Conservation (phyloP, 2,888 invertebrate genomes). For the Tyria jacobaeae region DNA sequence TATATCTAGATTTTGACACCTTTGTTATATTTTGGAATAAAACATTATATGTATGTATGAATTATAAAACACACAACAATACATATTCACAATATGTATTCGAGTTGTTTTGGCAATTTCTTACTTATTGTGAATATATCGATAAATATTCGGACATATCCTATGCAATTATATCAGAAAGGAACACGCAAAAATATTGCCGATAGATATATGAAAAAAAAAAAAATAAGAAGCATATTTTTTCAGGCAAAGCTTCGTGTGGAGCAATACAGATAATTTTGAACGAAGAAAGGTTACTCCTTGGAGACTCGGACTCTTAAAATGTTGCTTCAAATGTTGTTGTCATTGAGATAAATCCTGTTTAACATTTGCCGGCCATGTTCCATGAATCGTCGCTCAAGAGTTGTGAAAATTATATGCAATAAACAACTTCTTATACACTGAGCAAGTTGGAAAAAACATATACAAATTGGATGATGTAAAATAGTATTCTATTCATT, state of each 20-base stretch:
- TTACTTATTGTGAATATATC: not conserved
- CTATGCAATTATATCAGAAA: not conserved
- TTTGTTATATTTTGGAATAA: too few species aligned
- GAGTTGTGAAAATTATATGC: constrained; percentile 30
- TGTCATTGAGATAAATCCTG: constrained; percentile 44
- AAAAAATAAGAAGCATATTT: constrained; percentile 45
- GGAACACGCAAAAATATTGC: constrained; percentile 31
- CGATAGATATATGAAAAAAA: constrained; percentile 42
- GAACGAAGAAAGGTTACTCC: constrained; percentile 55
- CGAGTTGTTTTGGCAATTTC: too few species aligned
- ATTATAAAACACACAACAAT: too few species aligned
- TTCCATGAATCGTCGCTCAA: constrained; percentile 30
- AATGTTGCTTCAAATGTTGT: constrained; percentile 49
- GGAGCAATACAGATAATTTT: constrained; percentile 58
- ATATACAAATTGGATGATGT: not conserved
- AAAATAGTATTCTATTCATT: not conserved
- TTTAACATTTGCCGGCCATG: constrained; percentile 43
- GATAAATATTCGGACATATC: not conserved
- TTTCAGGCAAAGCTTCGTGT: constrained; percentile 43
- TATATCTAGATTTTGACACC: too few species aligned
- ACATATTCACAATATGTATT: too few species aligned
- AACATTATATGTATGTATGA: too few species aligned
- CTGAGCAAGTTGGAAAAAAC: not conserved
- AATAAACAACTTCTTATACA: constrained; percentile 6
- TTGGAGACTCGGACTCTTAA: constrained; percentile 43